Base-by-base conservation (phyloP, 2,888 invertebrate genomes). In the Caradrina clavipalpis region DNA sequence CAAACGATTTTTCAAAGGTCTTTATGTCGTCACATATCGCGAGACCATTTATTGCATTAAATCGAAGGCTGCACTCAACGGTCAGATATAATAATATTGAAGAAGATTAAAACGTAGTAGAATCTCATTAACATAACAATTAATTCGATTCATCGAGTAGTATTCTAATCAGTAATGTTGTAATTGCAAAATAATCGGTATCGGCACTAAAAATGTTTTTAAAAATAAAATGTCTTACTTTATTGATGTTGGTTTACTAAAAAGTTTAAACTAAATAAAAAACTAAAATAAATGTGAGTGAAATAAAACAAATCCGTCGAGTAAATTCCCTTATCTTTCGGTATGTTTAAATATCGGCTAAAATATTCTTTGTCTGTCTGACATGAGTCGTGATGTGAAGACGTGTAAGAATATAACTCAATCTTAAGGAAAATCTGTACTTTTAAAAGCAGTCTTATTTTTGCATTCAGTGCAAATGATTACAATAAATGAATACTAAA, bases 401-500 rank as follows among this genome's bases (percentile, higher is more conserved):
- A 76, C 47, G 39, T 54, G 54, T 51, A 10, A 35, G 59, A 59
- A 69, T 64, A 78, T 15, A 51, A 61, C 69, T 53, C 47, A 73
- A 81, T 83, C 85, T 66, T 73, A 59, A 85, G 85, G 85, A 81
- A 83, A 85, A 83, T 84, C 83, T 70, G 58, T 15, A 64, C 47
- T 74, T 73, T 11, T 73, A 19, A 54, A 69, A 54, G 57, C 15
- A 22, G 19, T 68, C 49, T n/a, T 72, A 76, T 79, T 78, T 77
- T 76, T 82, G 61, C 65, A 78, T 80, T 80, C 78, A 73, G 81
- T 82, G 75, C 68, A 78, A 80, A 80, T 81, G 77, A 89, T 90
- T 89, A 85, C 82, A 90, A 89, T 90, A 89, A 82, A 88, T 88
- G 87, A 90, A 89, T 90, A 90, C 80, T 83, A 82, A 88, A 87